Evolutionary conservation across 2,888 invertebrate species (phyloP).

Genomic region (Teleiodes luculella): DNA sequence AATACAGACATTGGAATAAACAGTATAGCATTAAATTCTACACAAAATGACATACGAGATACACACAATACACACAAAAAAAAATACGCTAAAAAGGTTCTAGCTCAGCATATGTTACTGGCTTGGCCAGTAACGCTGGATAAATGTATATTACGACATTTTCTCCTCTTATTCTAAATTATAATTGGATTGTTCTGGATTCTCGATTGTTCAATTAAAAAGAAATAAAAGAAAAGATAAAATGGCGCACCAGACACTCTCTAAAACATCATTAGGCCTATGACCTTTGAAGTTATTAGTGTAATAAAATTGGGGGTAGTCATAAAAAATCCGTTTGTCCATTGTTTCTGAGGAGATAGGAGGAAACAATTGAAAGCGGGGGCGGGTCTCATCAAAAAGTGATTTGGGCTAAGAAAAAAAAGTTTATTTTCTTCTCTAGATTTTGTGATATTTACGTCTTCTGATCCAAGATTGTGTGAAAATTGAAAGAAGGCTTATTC

Average conservation of each 20-base stretch:
- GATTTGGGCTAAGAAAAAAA: background rate
- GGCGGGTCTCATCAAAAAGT: background rate
- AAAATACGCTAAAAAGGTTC: too few relatives aligned
- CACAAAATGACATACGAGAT: too few relatives aligned
- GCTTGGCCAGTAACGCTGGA: too few relatives aligned
- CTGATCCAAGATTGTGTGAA: too few relatives aligned
- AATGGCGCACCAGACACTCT: background rate
- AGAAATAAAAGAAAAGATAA: slow-evolving; percentile 13
- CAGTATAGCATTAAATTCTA: too few relatives aligned
- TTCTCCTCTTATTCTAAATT: too few relatives aligned
- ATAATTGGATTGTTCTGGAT: too few relatives aligned
- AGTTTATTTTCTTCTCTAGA: background rate
- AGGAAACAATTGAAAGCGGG: slow-evolving; percentile 18
- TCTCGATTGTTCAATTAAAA: slow-evolving; percentile 3
- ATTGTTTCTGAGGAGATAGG: slow-evolving; percentile 18
- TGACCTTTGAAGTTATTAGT: slow-evolving; percentile 32
- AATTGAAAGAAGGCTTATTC: too few relatives aligned
- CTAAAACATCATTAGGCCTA: slow-evolving; percentile 33
- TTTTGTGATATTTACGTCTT: background rate
- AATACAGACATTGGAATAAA: too few relatives aligned
- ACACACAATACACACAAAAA: too few relatives aligned
- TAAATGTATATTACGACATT: too few relatives aligned
- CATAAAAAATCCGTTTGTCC: slow-evolving; percentile 26
- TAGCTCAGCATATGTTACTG: too few relatives aligned
- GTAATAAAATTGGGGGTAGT: slow-evolving; percentile 32